phyloP scores from a whole-genome alignment of 2,113 vertebrate genomes.

The Albula goreensis region DNA sequence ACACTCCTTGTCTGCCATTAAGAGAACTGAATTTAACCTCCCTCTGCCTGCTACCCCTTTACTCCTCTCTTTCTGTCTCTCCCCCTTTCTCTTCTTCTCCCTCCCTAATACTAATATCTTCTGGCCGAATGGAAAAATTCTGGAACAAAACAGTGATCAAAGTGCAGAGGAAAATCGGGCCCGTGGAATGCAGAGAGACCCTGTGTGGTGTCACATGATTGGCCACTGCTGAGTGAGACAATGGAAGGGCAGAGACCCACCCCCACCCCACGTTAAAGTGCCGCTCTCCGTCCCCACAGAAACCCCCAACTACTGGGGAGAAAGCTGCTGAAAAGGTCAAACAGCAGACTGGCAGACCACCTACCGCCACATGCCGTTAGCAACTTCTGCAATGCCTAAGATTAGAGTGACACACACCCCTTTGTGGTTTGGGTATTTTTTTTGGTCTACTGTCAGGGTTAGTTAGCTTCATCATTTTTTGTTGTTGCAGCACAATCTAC shows the following conservation, averaged over 20 bases:
- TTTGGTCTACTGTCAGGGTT: not conserved
- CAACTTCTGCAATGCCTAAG: not conserved
- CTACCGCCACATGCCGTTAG: not conserved
- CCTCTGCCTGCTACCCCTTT: slow-evolving; percentile 11
- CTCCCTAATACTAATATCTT: slow-evolving; percentile 64
- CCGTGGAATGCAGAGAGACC: slow-evolving; percentile 64
- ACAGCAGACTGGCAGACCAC: not conserved
- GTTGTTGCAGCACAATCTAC: not conserved
- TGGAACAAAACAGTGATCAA: slow-evolving; percentile 67
- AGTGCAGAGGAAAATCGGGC: slow-evolving; percentile 48
- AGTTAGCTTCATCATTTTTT: not conserved
- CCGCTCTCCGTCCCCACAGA: not conserved
- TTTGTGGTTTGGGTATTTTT: not conserved
- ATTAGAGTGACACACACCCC: not conserved
- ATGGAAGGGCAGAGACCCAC: slow-evolving; percentile 19
- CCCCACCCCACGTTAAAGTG: slow-evolving; percentile 2
- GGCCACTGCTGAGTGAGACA: slow-evolving; percentile 21
- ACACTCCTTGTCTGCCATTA: slow-evolving; percentile 23
- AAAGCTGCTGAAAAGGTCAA: not conserved
- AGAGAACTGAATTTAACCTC: no score
- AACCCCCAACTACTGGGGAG: not conserved
- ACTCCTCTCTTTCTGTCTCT: slow-evolving; percentile 38
- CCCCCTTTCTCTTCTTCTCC: slow-evolving; percentile 32
- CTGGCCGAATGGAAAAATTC: slow-evolving; percentile 64
- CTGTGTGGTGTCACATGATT: slow-evolving; percentile 51